Percentiles rank a stretch among this genome's conserved stretches.
These are phyloP conservation scores for Myopa tessellatipennis DNA, from an alignment of 2,888 invertebrate genomes.

Conservation along the genomic window DNA sequence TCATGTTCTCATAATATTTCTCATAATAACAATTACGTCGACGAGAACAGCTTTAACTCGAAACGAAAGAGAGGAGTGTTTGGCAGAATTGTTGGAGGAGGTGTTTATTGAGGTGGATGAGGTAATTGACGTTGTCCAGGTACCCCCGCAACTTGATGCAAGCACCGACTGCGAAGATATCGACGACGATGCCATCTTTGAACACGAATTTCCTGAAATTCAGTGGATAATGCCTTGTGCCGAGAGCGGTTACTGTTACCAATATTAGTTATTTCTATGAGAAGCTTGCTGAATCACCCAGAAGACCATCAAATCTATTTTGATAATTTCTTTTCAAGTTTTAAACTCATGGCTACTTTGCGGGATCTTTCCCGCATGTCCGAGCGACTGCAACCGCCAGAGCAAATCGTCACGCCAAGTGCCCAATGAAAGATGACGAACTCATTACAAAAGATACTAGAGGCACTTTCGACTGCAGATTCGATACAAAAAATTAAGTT, in stretches of 20 bases:
- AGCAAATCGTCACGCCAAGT: slow-evolving; percentile 26
- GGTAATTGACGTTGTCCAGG: too few relatives aligned
- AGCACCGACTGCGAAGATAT: too few relatives aligned
- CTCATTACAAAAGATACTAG: slow-evolving; percentile 15
- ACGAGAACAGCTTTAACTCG: too few relatives aligned
- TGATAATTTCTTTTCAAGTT: slow-evolving; percentile 27
- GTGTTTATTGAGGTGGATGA: too few relatives aligned
- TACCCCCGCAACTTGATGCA: too few relatives aligned
- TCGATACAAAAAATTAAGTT: slow-evolving; percentile 31
- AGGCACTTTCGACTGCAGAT: slow-evolving; percentile 15
- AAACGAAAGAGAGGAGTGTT: too few relatives aligned
- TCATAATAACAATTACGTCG: too few relatives aligned
- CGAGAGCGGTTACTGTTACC: slow-evolving; percentile 19
- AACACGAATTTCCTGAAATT: too few relatives aligned
- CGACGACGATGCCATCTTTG: too few relatives aligned
- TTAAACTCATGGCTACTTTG: slow-evolving; percentile 14
- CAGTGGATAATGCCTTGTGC: slow-evolving; percentile 26
- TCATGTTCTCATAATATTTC: too few relatives aligned
- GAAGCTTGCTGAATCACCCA: slow-evolving; percentile 11
- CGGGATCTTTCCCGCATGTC: too few relatives aligned
- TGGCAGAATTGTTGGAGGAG: too few relatives aligned
- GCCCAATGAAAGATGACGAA: slow-evolving; percentile 29
- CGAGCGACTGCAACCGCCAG: slow-evolving; percentile 31
- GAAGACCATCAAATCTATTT: slow-evolving; percentile 27
- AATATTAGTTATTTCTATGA: slow-evolving; percentile 17